These are phyloP conservation scores for Gandaritis pyraliata DNA, from an alignment of 2,888 invertebrate genomes.

Conservation along the genomic window DNA sequence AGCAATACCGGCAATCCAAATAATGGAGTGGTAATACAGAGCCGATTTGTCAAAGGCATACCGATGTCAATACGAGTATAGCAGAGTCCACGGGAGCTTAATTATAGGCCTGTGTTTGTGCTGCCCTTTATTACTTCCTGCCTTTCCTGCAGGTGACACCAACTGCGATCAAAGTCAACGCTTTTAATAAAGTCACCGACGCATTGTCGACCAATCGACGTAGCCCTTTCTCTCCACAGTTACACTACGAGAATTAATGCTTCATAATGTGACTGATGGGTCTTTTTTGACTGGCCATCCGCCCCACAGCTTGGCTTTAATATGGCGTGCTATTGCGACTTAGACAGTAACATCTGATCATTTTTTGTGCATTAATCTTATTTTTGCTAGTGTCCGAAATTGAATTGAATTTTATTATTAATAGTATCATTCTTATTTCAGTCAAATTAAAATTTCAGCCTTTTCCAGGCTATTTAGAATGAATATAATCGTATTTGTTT, in stretches of 20 bases:
- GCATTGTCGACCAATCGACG: conserved; percentile 41
- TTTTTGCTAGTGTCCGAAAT: background rate
- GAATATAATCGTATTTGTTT: too few relatives aligned
- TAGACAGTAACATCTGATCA: conserved; percentile 22
- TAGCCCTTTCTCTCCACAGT: conserved; percentile 28
- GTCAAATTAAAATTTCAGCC: too few relatives aligned
- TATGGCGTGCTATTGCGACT: conserved; percentile 36
- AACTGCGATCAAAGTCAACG: conserved; percentile 77
- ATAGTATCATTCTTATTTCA: too few relatives aligned
- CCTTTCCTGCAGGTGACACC: conserved; percentile 67
- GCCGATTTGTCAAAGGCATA: conserved; percentile 69
- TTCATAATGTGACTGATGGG: conserved; percentile 27
- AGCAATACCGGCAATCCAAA: conserved; percentile 34
- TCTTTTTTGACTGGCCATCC: conserved; percentile 27
- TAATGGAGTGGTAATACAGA: conserved; percentile 68
- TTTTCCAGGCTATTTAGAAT: too few relatives aligned
- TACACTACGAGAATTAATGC: conserved; percentile 29
- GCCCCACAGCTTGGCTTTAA: conserved; percentile 37
- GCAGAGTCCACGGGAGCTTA: conserved; percentile 49
- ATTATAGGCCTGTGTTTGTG: conserved; percentile 69
- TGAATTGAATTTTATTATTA: too few relatives aligned
- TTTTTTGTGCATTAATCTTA: conserved; percentile 4
- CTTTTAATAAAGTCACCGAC: conserved; percentile 75
- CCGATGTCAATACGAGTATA: conserved; percentile 64
- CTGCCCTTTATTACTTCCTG: conserved; percentile 71